A percentile compares a stretch with the other conserved stretches of the same genome.
Evolutionary conservation across 2,888 invertebrate species (phyloP).

Genomic region (Nysson spinosus): DNA sequence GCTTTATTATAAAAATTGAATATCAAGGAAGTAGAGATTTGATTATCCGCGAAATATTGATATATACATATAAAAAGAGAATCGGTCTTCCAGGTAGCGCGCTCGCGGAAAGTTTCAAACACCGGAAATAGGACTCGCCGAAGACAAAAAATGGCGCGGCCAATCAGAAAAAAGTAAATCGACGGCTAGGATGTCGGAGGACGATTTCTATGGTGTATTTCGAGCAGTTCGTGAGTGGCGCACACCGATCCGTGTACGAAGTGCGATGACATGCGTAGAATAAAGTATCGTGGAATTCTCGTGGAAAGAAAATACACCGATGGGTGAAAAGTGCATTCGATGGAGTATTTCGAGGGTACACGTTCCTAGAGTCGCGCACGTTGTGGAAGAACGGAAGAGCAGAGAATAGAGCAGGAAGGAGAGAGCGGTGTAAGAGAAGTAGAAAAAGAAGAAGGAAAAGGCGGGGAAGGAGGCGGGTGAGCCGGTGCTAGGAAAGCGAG

Average conservation of each 20-base stretch:
- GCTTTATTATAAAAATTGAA: too few species aligned
- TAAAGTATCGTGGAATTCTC: not conserved
- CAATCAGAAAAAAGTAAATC: slow-evolving; percentile 8
- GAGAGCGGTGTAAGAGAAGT: not conserved
- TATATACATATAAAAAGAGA: too few species aligned
- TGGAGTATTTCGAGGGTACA: not conserved
- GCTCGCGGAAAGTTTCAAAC: not conserved
- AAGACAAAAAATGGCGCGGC: slow-evolving; percentile 10
- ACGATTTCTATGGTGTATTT: slow-evolving; percentile 10
- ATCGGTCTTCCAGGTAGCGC: not conserved
- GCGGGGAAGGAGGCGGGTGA: too few species aligned
- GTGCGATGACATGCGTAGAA: not conserved
- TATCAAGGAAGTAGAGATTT: too few species aligned
- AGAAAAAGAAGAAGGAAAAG: not conserved
- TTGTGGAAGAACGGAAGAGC: slow-evolving; percentile 4
- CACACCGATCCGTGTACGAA: slow-evolving; percentile 1
- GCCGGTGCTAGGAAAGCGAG: not conserved
- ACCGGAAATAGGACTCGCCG: not conserved
- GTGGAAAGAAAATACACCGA: not conserved
- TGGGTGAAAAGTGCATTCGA: not conserved
- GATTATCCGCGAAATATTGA: too few species aligned
- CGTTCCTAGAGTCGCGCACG: not conserved
- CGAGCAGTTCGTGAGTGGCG: not conserved
- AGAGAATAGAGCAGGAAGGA: slow-evolving; percentile 7
- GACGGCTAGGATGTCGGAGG: not conserved